Conservation (phyloP, 2,113 vertebrate genomes). For the Eupsittula cactorum region DNA sequence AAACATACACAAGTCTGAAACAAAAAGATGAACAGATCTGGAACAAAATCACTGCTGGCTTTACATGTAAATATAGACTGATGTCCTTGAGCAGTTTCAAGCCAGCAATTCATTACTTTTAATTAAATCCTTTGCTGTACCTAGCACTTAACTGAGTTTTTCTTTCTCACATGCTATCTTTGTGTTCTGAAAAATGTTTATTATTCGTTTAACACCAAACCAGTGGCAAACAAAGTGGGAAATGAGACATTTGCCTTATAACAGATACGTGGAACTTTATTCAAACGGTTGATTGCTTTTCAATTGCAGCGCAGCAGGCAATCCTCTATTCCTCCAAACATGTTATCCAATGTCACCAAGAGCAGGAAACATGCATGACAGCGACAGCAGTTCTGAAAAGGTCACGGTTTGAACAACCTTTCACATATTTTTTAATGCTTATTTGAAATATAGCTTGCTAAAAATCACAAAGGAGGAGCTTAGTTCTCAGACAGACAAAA, state of each 20-base stretch:
- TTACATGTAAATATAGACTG: not conserved
- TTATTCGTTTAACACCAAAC: not conserved
- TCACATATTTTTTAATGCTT: not conserved
- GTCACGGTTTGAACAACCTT: not conserved
- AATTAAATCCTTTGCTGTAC: not conserved
- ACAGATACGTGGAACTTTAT: not conserved
- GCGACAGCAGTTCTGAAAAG: not conserved
- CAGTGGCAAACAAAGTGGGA: not conserved
- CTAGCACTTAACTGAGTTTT: not conserved
- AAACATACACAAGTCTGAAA: not conserved
- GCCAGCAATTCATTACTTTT: not conserved
- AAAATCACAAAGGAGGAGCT: not conserved
- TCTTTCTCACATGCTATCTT: not conserved
- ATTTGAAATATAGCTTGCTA: not conserved
- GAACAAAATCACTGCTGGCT: not conserved
- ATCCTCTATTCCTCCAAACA: not conserved
- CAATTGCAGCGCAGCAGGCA: not conserved
- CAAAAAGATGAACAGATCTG: not conserved
- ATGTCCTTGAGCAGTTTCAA: not conserved
- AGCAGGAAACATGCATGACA: not conserved
- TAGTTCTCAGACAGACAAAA: not conserved
- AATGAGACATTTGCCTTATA: not conserved
- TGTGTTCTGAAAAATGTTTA: not conserved
- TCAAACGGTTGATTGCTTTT: conserved; percentile 29
- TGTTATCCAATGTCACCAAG: not conserved